Evolutionary conservation across 2,113 vertebrate species (phyloP).

Genomic region (Ceyx cyanopectus): DNA sequence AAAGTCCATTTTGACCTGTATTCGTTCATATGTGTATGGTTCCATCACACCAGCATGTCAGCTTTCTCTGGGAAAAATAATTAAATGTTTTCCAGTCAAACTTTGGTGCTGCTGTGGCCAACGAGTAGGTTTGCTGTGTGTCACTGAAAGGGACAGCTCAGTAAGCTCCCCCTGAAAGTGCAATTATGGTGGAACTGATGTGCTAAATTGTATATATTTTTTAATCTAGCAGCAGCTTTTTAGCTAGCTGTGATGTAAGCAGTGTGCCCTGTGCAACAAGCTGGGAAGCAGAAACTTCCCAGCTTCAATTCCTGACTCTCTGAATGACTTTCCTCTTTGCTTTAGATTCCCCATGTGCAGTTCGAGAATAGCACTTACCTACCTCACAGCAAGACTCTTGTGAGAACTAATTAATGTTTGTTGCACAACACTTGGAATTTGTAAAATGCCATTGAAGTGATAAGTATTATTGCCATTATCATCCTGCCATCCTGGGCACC

Average conservation of each 20-base stretch:
- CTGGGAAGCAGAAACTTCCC: neutral
- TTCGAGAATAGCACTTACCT: conserved; percentile 31
- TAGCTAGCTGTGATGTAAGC: neutral
- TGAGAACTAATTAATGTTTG: conserved; percentile 65
- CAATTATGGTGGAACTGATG: fast-evolving
- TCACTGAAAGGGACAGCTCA: neutral
- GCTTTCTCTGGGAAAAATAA: neutral
- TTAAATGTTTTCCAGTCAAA: neutral
- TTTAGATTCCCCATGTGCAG: conserved; percentile 14
- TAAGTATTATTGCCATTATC: conserved; percentile 52
- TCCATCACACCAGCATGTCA: neutral
- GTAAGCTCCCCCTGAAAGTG: neutral
- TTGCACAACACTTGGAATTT: conserved; percentile 55
- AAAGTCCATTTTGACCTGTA: neutral
- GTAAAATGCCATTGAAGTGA: conserved; percentile 47
- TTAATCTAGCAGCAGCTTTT: neutral
- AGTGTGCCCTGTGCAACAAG: neutral
- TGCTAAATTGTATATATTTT: neutral
- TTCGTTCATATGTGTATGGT: fast-evolving
- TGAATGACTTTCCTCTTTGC: neutral
- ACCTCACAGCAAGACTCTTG: conserved; percentile 53
- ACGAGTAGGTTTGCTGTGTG: neutral
- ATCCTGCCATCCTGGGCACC: conserved; percentile 2
- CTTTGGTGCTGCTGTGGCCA: neutral
- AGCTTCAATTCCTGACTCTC: neutral